These are phyloP conservation scores for Mimas tiliae DNA, from an alignment of 2,888 invertebrate genomes.

Conservation along the genomic window DNA sequence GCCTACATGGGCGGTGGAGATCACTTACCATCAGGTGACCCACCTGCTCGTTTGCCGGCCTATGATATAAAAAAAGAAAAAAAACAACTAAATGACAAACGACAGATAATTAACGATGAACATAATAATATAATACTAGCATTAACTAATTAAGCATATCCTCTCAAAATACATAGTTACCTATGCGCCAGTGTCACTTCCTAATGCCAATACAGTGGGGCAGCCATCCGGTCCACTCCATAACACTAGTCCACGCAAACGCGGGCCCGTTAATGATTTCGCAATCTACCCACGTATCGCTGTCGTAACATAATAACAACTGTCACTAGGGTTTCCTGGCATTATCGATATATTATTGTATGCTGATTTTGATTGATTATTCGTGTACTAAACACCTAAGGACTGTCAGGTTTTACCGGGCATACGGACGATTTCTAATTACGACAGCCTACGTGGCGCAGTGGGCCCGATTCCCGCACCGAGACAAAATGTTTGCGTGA, in stretches of 20 bases:
- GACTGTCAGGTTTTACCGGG: background rate
- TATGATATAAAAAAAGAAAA: no score
- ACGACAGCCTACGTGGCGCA: no score
- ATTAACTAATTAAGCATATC: no score
- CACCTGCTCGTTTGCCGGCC: no score
- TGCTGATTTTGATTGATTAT: constrained; percentile 9
- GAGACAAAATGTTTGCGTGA: no score
- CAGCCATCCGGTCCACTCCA: constrained; percentile 5
- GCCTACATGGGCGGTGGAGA: no score
- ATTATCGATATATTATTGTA: constrained; percentile 9
- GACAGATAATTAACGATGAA: no score
- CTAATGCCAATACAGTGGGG: background rate
- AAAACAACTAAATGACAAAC: no score
- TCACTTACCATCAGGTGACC: no score
- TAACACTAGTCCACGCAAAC: background rate
- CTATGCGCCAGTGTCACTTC: background rate
- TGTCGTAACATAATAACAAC: constrained; percentile 23
- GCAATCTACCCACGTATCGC: constrained; percentile 21
- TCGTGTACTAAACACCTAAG: background rate
- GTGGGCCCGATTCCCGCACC: no score
- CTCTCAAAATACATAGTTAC: no score
- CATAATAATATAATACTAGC: no score
- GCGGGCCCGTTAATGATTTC: constrained; percentile 22
- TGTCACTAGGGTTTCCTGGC: constrained; percentile 17
- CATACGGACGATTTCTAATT: background rate